Evolutionary conservation across 2,888 invertebrate genomes (phyloP), one percentile per base, ranked within the genome.

Genomic region (Pristionchus fissidentatus): DNA sequence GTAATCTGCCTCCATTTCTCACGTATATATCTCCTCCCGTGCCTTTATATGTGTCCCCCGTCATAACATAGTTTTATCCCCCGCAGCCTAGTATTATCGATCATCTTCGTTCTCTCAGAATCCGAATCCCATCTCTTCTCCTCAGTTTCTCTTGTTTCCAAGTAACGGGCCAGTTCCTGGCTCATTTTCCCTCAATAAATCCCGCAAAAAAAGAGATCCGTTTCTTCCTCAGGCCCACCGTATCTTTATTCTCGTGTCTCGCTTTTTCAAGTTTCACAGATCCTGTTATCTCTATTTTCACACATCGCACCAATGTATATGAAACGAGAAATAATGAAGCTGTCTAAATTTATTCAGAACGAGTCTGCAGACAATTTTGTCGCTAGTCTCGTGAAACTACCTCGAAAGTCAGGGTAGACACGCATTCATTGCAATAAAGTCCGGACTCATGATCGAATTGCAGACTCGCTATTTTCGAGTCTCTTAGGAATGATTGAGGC

Each of bases 41-140:
- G n/a, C 41, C 41, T 70, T 43, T 43, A 26, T n/a, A n/a, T n/a
- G 4, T 22, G 55, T 55, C n/a, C 22, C n/a, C 55, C 10, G 32
- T 32, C 41, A 41, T 70, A 70, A n/a, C 41, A n/a, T 70, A 66
- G 41, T 43, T 41, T 55, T 55, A 4, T n/a, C 22, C 22, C 70
- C n/a, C 43, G 66, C 19, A 38, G 70, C 41, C 41, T 43, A 70
- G 70, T 70, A 70, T 26, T 70, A 66, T 66, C 62, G 62, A 66
- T 66, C 38, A 38, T 19, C 32, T 43, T 4, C 70, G 70, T n/a
- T 70, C 70, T 70, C 43, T 70, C 66, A 19, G 8, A 38, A 19
- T 22, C 19, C 66, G 22, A 62, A 62, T 62, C 66, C 66, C 22
- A 66, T 66, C 66, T 38, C 70, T n/a, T 26, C 43, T 41, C 43